Base-by-base conservation (phyloP, 1,140 invertebrate species). In the Pseudomyrmex flavicornis region DNA sequence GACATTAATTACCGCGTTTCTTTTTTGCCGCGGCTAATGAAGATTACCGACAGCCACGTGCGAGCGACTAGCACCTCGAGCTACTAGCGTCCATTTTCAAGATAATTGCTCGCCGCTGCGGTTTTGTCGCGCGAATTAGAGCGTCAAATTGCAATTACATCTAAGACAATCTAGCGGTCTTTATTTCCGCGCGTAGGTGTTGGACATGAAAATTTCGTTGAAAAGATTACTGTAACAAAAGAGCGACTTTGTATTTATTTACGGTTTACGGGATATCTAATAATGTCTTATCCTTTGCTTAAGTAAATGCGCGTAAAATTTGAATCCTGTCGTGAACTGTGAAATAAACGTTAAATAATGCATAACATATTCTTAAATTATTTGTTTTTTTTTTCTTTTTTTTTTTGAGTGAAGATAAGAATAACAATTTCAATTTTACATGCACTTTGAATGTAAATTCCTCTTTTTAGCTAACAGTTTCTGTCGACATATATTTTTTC, bases 1-100 rank as follows among this genome's bases (percentile, higher is more conserved):
- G 66, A 61, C 76, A 72, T 80, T 80, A 79, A 80, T 80, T 80
- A 72, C 20, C 66, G 76, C 76, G 66, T 72, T 61, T 80, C 76
- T 80, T 35, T 80, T 80, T 54, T 17, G 2, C 54, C 35, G 44
- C 48, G 15, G 66, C 22, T 80, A 80, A 79, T 79, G 76, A 79
- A 72, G 76, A 80, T 80, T 80, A 80, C 76, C 46, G 35, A 48
- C 66, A 1, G 66, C 65, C 65, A 48, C 63, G 65, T 62, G 65
- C 59, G 59, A n/a, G 22, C 73, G 59, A 10, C 54, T 58, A n/a
- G 54, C 1, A 35, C 7, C 44, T 13, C 2, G 5, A 13, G 50
- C 46, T 35, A 72, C 59, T 72, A 80, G 22, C 76, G 44, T 35
- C 66, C 66, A 44, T 80, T 80, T 70, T 59, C 66, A 54, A 80